Evolutionary conservation across 2,888 invertebrate genomes (phyloP), one percentile per base, ranked within the genome.

Genomic region (Eristalinus sepulchralis): DNA sequence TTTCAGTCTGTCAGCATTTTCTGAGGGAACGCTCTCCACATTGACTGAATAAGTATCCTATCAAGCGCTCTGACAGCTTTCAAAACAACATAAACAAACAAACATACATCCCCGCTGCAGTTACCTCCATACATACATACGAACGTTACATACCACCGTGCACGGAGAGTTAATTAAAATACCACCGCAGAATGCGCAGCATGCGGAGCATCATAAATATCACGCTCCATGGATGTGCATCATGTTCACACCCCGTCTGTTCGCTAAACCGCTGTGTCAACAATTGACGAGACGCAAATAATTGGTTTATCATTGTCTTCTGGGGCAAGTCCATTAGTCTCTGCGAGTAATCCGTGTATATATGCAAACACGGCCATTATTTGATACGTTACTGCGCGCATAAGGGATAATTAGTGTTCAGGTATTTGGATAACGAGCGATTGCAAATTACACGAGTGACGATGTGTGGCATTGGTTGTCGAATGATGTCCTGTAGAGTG

Each of bases 111-210:
- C n/a, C 6, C 2, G 2, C n/a, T 5, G 13, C 57, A 24, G n/a
- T n/a, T n/a, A n/a, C n/a, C 57, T n/a, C 11, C 22, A 24, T 24
- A 13, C 5, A 24, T 22, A 24, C 4, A 24, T 57, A 57, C 24
- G 24, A 9, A 24, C 20, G 85, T 73, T 85, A 47, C 59, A 22
- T 59, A 33, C 20, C n/a, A 60, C 53, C 68, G 63, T 39, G 64
- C 64, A 66, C 82, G 36, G 33, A 81, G 81, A 82, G 85, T 85
- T 85, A 85, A 85, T 85, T 85, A 85, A 85, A 82, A 85, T 82
- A 78, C 82, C 77, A 85, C 85, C 85, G 59, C 82, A 82, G 85
- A 77, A 72, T 85, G 85, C 82, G 68, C 77, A 70, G 59, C 33
- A 73, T 82, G 85, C 82, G 68, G 82, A 70, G 53, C 33, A 73